A percentile compares a stretch with the other conserved stretches of the same genome.
These are phyloP conservation scores for Morone saxatilis DNA, from an alignment of 2,113 vertebrate genomes.

Conservation along the genomic window DNA sequence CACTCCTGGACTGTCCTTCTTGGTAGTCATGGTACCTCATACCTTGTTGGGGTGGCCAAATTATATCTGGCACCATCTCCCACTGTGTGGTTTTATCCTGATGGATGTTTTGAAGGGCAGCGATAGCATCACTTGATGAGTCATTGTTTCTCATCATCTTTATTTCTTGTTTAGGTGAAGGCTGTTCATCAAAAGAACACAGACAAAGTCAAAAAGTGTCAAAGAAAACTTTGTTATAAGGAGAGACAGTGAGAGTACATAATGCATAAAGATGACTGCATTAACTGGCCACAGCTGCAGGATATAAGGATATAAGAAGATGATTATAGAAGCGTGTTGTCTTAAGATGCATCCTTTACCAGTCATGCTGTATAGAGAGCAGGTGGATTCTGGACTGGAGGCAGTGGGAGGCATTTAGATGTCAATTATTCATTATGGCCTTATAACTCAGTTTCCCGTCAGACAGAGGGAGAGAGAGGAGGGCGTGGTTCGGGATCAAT, in stretches of 20 bases:
- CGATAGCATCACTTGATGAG: slow-evolving; percentile 42
- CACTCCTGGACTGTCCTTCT: slow-evolving; percentile 1
- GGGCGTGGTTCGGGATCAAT: slow-evolving; percentile 75
- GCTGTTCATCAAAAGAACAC: not conserved
- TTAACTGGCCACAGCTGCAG: slow-evolving; percentile 7
- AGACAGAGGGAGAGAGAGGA: slow-evolving; percentile 30
- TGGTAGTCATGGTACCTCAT: slow-evolving; percentile 17
- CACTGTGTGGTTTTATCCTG: slow-evolving; percentile 15
- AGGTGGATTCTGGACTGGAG: slow-evolving; percentile 58
- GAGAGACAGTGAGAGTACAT: not conserved
- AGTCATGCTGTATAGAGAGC: slow-evolving; percentile 23
- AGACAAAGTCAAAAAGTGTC: not conserved
- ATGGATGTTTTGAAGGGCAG: slow-evolving; percentile 17
- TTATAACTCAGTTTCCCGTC: slow-evolving; percentile 67
- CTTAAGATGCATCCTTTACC: slow-evolving; percentile 2
- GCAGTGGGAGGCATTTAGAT: slow-evolving; percentile 63
- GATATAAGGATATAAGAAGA: not conserved
- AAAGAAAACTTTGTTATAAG: not conserved
- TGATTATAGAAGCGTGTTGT: not conserved
- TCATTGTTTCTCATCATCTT: slow-evolving; percentile 7
- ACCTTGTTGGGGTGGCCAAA: slow-evolving; percentile 38
- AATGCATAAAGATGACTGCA: not conserved
- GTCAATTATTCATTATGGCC: slow-evolving; percentile 80
- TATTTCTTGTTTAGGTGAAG: not conserved
- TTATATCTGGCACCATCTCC: slow-evolving; percentile 42